Evolutionary conservation across 2,888 invertebrate species (phyloP).

Genomic region (Agrenia bidenticulata): DNA sequence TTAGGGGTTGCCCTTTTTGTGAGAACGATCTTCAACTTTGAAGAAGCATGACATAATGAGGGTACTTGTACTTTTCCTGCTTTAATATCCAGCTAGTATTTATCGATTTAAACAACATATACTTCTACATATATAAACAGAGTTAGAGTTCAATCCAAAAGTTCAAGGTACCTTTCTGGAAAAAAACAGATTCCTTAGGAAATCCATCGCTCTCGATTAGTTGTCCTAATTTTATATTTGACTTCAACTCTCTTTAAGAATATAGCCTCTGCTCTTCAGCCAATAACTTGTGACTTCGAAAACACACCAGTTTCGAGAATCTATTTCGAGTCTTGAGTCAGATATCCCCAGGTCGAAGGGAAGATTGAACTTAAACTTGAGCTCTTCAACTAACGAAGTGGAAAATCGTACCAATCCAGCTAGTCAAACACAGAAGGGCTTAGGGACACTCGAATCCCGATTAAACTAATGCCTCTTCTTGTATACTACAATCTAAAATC

Average conservation of each 20-base stretch:
- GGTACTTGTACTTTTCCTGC: no score
- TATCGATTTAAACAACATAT: no score
- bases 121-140: no score
- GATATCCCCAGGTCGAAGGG: not conserved
- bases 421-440: conserved; percentile 13
- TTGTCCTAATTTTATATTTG: not conserved
- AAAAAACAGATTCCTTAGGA: not conserved
- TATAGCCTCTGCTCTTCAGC: not conserved
- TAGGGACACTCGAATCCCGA: no score
- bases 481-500: no score
- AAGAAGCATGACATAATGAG: no score
- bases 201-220: not conserved
- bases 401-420: conserved; percentile 20
- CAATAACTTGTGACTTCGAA: not conserved
- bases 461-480: no score
- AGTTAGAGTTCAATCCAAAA: no score
- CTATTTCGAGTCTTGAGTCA: not conserved
- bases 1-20: not conserved
- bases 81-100: no score
- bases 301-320: conserved; percentile 1
- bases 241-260: not conserved
- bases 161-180: conserved; percentile 5
- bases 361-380: not conserved
- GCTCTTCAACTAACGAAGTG: conserved; percentile 7
- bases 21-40: no score